A percentile compares a stretch with the other conserved stretches of the same genome.
Evolutionary conservation across 2,888 invertebrate species (phyloP).

Genomic region (Caenorhabditis sp.): DNA sequence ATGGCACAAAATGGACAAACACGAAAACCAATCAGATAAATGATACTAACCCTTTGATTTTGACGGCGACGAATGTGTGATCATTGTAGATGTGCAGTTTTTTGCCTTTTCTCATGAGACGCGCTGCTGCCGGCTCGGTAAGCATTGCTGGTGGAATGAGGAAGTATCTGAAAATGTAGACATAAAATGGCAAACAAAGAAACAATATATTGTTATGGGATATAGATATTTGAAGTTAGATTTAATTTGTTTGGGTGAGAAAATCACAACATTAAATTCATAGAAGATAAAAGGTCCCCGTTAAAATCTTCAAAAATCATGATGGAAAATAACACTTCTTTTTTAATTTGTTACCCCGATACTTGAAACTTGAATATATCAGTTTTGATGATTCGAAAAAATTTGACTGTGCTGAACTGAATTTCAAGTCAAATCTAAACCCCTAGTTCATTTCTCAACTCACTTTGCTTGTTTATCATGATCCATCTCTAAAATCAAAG

Average conservation of each 20-base stretch:
- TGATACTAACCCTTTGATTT: conserved; percentile 63
- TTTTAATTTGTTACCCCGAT: no score
- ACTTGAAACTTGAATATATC: no score
- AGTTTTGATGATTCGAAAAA: no score
- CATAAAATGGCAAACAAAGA: no score
- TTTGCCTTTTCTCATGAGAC: conserved; percentile 67
- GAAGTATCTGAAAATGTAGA: conserved; percentile 68
- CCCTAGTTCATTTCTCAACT: not conserved
- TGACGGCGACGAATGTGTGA: conserved; percentile 71
- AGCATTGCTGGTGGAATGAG: conserved; percentile 66
- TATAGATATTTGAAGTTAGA: not conserved
- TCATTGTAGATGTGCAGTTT: conserved; percentile 71
- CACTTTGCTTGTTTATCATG: conserved; percentile 60
- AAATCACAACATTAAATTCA: no score
- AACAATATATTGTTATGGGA: not conserved
- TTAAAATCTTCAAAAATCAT: no score
- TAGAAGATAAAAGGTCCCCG: no score
- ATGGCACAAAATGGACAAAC: not conserved
- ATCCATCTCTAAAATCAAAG: conserved; percentile 60
- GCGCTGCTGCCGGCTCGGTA: conserved; percentile 55
- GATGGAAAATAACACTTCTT: no score
- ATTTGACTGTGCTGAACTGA: no score
- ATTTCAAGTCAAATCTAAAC: no score
- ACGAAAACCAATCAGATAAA: conserved; percentile 8
- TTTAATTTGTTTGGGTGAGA: no score